phyloP scores from a whole-genome alignment of 1,140 invertebrate species.

The Dysdera silvatica region DNA sequence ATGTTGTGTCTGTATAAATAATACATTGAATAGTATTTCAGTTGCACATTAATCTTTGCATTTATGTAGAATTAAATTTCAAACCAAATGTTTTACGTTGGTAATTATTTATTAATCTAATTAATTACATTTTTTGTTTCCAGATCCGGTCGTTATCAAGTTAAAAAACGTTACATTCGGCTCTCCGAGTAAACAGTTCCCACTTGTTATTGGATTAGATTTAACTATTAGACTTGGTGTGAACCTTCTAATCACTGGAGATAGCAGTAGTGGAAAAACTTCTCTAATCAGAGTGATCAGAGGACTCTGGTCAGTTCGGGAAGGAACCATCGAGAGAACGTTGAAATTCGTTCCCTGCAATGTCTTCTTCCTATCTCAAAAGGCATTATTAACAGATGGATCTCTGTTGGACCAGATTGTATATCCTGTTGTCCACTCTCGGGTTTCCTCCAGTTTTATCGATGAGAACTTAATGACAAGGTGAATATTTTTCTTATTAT shows the following conservation, averaged over 20 bases:
- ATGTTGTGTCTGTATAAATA: no score
- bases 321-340: slow-evolving; percentile 41
- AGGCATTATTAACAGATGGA: slow-evolving; percentile 54
- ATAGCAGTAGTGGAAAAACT: slow-evolving; percentile 55
- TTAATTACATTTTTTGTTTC: no score
- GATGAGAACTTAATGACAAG: no score
- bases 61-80: no score
- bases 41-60: no score
- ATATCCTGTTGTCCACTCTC: slow-evolving; percentile 42
- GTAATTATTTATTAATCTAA: no score
- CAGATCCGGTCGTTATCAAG: slow-evolving; percentile 19
- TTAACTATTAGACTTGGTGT: slow-evolving; percentile 43
- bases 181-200: slow-evolving; percentile 22
- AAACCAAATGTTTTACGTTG: no score
- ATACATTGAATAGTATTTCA: no score
- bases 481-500: no score
- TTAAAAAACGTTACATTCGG: slow-evolving; percentile 32
- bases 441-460: no score
- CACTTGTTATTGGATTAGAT: slow-evolving; percentile 4
- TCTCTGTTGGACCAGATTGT: slow-evolving; percentile 51
- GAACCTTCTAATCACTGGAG: slow-evolving; percentile 52
- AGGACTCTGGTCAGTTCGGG: slow-evolving; percentile 50
- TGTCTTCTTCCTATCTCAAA: slow-evolving; percentile 54
- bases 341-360: slow-evolving; percentile 36
- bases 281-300: slow-evolving; percentile 52